Conservation (phyloP, 1,140 invertebrate species). For the Agrypnia vestita region DNA sequence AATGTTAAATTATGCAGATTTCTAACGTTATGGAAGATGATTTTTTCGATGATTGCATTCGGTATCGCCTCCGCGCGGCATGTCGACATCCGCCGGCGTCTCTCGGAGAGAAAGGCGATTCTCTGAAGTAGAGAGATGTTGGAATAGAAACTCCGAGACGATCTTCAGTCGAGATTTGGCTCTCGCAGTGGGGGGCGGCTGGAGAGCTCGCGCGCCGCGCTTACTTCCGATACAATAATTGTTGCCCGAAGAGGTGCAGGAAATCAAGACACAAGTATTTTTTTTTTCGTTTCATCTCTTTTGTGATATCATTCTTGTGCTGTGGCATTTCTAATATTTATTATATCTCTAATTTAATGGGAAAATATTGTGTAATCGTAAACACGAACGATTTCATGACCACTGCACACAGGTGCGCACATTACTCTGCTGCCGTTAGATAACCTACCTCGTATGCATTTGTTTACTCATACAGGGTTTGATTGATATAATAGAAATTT, state of each 20-base stretch:
- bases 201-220: background rate
- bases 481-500: background rate
- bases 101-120: conserved; percentile 33
- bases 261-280: too few species aligned
- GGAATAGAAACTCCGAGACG: conserved; percentile 34
- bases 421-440: too few species aligned
- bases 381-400: too few species aligned
- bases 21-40: conserved; percentile 2
- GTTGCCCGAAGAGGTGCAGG: too few species aligned
- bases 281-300: too few species aligned
- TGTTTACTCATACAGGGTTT: too few species aligned
- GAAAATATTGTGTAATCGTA: too few species aligned
- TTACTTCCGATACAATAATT: background rate
- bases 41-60: conserved; percentile 18
- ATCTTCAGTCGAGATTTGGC: conserved; percentile 30
- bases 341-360: too few species aligned
- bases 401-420: too few species aligned
- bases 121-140: conserved; percentile 17
- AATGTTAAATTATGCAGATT: conserved; percentile 17
- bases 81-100: conserved; percentile 24
- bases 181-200: background rate
- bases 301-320: background rate
- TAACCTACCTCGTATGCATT: too few species aligned
- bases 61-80: background rate
- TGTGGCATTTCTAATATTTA: background rate